Evolutionary conservation across 2,113 vertebrate genomes (phyloP), one percentile per base, ranked within the genome.

Genomic region (Scomber japonicus): DNA sequence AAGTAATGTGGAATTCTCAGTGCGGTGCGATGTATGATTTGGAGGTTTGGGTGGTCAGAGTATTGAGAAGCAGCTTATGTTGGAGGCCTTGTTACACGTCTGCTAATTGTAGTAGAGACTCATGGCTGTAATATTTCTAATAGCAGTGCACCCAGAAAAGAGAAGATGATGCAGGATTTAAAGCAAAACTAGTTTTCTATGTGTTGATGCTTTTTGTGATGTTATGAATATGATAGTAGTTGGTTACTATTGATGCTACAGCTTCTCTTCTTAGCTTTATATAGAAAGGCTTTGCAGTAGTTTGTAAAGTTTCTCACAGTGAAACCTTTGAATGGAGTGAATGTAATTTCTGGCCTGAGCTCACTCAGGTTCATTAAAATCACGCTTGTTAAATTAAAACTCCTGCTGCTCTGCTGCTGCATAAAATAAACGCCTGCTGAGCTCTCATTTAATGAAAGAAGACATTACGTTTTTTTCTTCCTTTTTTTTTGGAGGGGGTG

Each of bases 331-430:
- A 80, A 76, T 27, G 7, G 65, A 71, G 49, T 44, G 14, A 71
- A 85, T 78, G 48, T 53, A 13, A 87, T 87, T 82, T 69, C 55
- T 73, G 72, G 59, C 54, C 30, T 5, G 66, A 83, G 76, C 78
- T 76, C 78, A 66, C 16, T 71, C 68, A 77, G 78, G 31, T 85
- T 89, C 82, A 85, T 81, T 89, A 83, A 83, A 80, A 75, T 27
- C 61, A 45, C 0, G 17, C 77, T 78, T 44, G 68, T 80, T 68
- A 79, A 70, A 81, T 79, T 72, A 76, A 83, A 77, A 71, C 73
- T 55, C 71, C 74, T 64, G 70, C 82, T 77, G 79, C 55, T 84
- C 46, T 51, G 51, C 66, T 75, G 61, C 60, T 68, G 40, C 61
- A 16, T 3, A 51, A 75, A 17, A 16, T 3, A 55, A 75, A 17